These are phyloP conservation scores for Ondatra zibethicus DNA, from an alignment of 2,113 vertebrate genomes.

Conservation along the genomic window DNA sequence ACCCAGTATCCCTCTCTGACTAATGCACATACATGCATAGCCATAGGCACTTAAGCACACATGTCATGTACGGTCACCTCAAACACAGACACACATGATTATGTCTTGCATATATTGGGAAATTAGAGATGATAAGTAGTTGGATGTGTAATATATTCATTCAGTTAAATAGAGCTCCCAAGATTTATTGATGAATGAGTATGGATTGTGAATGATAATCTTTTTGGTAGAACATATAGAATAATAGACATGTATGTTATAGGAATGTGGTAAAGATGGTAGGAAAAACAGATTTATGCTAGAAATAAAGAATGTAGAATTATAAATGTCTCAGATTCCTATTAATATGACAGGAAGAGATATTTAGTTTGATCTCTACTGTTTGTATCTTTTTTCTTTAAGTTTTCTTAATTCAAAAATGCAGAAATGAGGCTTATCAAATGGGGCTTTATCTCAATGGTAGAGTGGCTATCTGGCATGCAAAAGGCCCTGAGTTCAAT, in stretches of 20 bases:
- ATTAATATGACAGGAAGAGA: neutral
- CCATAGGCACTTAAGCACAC: neutral
- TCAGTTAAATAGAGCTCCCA: neutral
- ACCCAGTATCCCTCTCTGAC: neutral
- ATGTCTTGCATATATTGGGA: neutral
- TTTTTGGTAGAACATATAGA: conserved; percentile 7
- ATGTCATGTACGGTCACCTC: neutral
- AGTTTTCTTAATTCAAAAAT: neutral
- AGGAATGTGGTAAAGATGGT: neutral
- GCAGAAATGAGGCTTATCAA: neutral
- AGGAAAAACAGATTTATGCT: neutral
- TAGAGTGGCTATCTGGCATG: neutral
- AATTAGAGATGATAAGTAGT: neutral
- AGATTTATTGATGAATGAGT: neutral
- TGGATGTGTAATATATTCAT: neutral
- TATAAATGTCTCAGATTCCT: neutral
- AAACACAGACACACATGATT: neutral
- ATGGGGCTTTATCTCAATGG: neutral
- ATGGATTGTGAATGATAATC: neutral
- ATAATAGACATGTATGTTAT: neutral
- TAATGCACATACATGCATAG: neutral
- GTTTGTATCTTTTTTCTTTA: neutral
- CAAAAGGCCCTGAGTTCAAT: neutral
- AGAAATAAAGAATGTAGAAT: neutral
- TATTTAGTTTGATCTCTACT: neutral